Evolutionary conservation across 2,888 invertebrate species (phyloP), one percentile per base, ranked within the genome.

Genomic region (Nomada fabriciana): DNA sequence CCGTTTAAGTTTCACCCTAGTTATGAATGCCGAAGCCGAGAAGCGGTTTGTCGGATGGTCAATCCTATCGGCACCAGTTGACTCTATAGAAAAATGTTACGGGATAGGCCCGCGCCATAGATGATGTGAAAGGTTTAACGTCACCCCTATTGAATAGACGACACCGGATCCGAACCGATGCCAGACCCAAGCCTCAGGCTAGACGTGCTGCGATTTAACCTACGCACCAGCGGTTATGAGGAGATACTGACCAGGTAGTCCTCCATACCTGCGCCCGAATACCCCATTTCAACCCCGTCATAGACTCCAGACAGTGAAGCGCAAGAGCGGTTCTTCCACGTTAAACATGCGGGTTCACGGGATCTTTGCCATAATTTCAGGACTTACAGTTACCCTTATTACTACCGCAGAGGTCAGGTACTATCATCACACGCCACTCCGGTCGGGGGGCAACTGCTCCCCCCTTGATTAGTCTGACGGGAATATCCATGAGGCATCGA

Each of bases 81-180:
- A 25, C 25, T 25, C 25, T 2, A 25, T 2, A 25, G 25, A 25
- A 25, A 25, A 2, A 25, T 25, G 25, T 25, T 25, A 55, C 68
- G 68, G 43, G 68, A 69, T 55, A 42, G 68, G 57, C 57, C 55
- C 42, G 68, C 57, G 43, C 68, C 25, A 69, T 42, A 52, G 0
- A 3, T 43, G 42, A 69, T 43, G 57, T 23, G 15, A 57, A 23
- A 69, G 68, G 43, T 69, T 69, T 69, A 11, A 43, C 68, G 68
- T 69, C 57, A 69, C 25, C 68, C 57, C 68, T 69, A 43, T 57
- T 43, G 43, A 69, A 2, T 20, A 57, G 57, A 43, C 68, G 57
- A 53, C 23, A 15, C 42, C 57, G 11, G 20, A 55, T 20, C 23
- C 55, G 15, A 53, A 0, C 55, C 42, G 15, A 2, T 10, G 20